Evolutionary conservation across 1,140 invertebrate genomes (phyloP), one percentile per base, ranked within the genome.

Genomic region (Sycobia sp.): DNA sequence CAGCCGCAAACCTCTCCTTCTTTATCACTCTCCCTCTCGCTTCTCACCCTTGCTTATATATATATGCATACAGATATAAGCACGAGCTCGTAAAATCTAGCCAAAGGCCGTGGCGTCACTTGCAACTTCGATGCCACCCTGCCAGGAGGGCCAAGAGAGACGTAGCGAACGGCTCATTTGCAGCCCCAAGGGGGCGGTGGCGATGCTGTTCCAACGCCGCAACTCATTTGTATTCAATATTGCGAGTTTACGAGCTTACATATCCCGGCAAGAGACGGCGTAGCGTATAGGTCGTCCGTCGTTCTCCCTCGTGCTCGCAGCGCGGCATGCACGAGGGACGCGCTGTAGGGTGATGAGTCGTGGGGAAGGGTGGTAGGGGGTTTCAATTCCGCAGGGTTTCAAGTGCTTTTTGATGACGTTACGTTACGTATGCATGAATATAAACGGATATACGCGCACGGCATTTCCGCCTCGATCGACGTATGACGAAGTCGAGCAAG

Each of bases 201-300:
- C 0, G 47, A 1, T 5, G 10, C 10, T 29, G 43, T 3, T 10
- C 51, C 66, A 57, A 63, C 74, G 71, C 72, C 73, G 20, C n/a
- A 25, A 10, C 38, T 65, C 80, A 81, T 82, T 81, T 80, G 74
- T 81, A 82, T 80, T 82, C 80, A 82, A 82, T 81, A 82, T 82
- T 78, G 80, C 74, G 70, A 78, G 73, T 81, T 82, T 81, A 81
- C 76, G 73, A 75, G 80, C 79, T 81, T 80, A 81, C 74, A 73
- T n/a, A n/a, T n/a, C n/a, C n/a, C n/a, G n/a, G n/a, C n/a, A n/a
- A n/a, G n/a, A n/a, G n/a, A n/a, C n/a, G n/a, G n/a, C n/a, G n/a
- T n/a, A n/a, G n/a, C n/a, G n/a, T n/a, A n/a, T n/a, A 32, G 32
- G 68, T 67, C 68, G 67, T n/a, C n/a, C n/a, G 71, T 70, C 71